Percentiles rank a stretch among this genome's conserved stretches.
phyloP scores from a whole-genome alignment of 2,113 vertebrate genomes.

The Sander vitreus region DNA sequence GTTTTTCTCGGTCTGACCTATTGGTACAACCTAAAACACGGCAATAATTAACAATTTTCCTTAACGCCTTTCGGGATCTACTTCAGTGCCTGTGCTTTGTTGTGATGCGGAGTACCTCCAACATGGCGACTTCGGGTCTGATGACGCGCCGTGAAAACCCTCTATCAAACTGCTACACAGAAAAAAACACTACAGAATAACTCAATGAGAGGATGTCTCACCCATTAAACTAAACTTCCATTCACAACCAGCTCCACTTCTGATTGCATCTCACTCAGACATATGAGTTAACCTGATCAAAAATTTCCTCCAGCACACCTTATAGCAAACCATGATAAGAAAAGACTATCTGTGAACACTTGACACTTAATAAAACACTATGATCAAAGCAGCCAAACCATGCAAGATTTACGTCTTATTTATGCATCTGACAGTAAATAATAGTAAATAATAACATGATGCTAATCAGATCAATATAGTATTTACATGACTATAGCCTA shows the following conservation, averaged over 20 bases:
- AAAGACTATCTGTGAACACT: not conserved
- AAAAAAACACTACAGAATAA: slow-evolving; percentile 9
- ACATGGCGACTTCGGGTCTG: too few species aligned
- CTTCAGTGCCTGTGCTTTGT: too few species aligned
- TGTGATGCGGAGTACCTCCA: too few species aligned
- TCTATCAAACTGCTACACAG: not conserved
- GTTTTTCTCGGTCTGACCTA: too few species aligned
- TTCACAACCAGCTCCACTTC: slow-evolving; percentile 1
- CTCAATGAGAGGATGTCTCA: slow-evolving; percentile 21
- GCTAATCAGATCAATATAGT: slow-evolving; percentile 50
- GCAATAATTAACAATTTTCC: too few species aligned
- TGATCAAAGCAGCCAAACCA: slow-evolving; percentile 21
- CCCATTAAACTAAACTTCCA: not conserved
- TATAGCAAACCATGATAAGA: slow-evolving; percentile 8
- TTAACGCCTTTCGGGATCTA: too few species aligned
- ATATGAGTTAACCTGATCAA: not conserved
- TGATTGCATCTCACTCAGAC: slow-evolving; percentile 4
- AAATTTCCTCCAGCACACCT: slow-evolving; percentile 10
- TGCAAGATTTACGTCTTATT: slow-evolving; percentile 16
- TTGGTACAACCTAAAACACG: too few species aligned
- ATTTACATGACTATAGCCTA: slow-evolving; percentile 38
- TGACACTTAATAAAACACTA: slow-evolving; percentile 9
- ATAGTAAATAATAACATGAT: not conserved
- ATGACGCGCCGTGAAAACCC: too few species aligned
- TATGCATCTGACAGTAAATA: slow-evolving; percentile 14